Conservation (phyloP, 2,888 invertebrate species). For the Papilio elwesi region DNA sequence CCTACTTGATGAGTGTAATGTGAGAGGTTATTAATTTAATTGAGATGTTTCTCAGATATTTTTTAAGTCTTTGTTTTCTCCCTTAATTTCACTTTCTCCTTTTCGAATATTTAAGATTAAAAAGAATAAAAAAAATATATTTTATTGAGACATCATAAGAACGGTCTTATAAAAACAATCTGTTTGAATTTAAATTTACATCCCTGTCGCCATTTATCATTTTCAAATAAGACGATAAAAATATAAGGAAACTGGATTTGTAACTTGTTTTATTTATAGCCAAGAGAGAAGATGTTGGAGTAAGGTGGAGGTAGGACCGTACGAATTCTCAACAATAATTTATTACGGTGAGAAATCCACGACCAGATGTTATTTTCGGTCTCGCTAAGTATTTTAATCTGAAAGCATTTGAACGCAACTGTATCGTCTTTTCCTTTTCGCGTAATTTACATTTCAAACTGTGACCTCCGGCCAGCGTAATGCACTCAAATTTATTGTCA, state of each 20-base stretch:
- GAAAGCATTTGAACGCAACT: slow-evolving; percentile 28
- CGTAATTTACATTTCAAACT: slow-evolving; percentile 38
- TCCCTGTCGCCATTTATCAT: slow-evolving; percentile 39
- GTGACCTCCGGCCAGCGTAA: slow-evolving; percentile 50
- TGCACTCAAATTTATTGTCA: slow-evolving; percentile 62
- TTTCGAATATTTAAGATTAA: neutral
- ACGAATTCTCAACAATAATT: slow-evolving; percentile 44
- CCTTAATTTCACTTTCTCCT: neutral
- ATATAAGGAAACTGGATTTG: slow-evolving; percentile 42
- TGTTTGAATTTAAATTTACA: slow-evolving; percentile 21
- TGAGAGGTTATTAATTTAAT: neutral
- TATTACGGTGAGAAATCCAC: slow-evolving; percentile 41
- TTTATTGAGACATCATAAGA: slow-evolving; percentile 37
- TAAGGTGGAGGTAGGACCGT: slow-evolving; percentile 34
- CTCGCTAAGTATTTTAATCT: slow-evolving; percentile 33
- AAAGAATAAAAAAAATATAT: slow-evolving; percentile 47
- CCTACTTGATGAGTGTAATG: neutral
- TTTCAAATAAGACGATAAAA: slow-evolving; percentile 41
- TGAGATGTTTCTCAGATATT: neutral
- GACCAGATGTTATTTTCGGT: slow-evolving; percentile 41
- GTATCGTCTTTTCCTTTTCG: slow-evolving; percentile 41
- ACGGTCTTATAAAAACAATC: slow-evolving; percentile 44
- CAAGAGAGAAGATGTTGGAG: slow-evolving; percentile 40
- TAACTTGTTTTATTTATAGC: slow-evolving; percentile 46
- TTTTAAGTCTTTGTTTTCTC: neutral